phyloP scores from a whole-genome alignment of 2,113 vertebrate species.

The Vidua macroura region DNA sequence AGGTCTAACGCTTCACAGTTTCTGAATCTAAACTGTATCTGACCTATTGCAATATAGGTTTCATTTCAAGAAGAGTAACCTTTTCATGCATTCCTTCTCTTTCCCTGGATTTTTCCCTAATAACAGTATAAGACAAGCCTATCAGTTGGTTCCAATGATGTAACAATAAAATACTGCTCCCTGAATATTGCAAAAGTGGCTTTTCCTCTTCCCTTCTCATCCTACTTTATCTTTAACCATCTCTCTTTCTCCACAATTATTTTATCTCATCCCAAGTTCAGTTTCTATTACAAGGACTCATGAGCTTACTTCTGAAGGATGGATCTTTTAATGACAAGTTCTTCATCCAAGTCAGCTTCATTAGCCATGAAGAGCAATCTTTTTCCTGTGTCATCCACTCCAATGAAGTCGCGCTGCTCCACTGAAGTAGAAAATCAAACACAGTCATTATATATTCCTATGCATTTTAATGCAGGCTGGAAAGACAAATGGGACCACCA shows the following conservation, averaged over 20 bases:
- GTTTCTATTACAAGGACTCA: constrained; percentile 43
- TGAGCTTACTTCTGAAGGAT: constrained; percentile 90
- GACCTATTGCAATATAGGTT: neutral
- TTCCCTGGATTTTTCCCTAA: neutral
- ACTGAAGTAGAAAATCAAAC: constrained; percentile 77
- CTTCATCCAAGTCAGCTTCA: constrained; percentile 96
- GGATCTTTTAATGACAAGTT: constrained; percentile 90
- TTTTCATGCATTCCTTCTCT: neutral
- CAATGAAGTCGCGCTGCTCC: constrained; percentile 97
- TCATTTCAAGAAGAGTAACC: neutral
- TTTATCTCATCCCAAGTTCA: neutral
- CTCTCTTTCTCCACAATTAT: neutral
- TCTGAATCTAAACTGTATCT: neutral
- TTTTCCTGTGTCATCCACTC: constrained; percentile 90
- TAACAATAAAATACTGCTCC: neutral
- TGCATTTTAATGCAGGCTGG: neutral
- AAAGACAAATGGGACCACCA: neutral
- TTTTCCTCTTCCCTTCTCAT: neutral
- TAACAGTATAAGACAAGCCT: neutral
- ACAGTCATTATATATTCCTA: constrained; percentile 18
- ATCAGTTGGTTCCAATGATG: neutral
- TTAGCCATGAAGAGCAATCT: constrained; percentile 97
- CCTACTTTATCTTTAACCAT: neutral
- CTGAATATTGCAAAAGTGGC: neutral
- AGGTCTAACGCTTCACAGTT: neutral